These are phyloP conservation scores for Strigamia maritima DNA, from an alignment of 2,888 invertebrate species.

Conservation along the genomic window DNA sequence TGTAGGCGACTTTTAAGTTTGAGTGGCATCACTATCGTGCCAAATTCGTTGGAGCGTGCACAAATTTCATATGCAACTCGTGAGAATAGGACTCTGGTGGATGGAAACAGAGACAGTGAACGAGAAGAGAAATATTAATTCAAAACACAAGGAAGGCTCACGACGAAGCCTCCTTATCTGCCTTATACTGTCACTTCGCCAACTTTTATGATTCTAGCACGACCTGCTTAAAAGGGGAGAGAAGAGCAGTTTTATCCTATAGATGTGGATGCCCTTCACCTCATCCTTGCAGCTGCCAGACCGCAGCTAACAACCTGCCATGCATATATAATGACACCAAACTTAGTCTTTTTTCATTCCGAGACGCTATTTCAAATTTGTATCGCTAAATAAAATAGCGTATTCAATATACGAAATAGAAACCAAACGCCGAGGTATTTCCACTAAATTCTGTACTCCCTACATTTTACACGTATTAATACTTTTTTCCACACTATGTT, in stretches of 20 bases:
- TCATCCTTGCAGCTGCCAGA: constrained; percentile 6
- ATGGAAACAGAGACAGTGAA: constrained; percentile 18
- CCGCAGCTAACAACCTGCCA: constrained; percentile 13
- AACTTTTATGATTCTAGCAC: neutral
- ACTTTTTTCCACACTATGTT: no score
- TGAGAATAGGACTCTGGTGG: constrained; percentile 16
- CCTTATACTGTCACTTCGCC: constrained; percentile 20
- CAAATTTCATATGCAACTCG: constrained; percentile 23
- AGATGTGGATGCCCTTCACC: constrained; percentile 9
- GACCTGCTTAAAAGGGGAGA: neutral
- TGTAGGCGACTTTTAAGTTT: constrained; percentile 9
- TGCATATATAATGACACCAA: neutral
- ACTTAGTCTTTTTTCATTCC: neutral
- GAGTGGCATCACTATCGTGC: constrained; percentile 19
- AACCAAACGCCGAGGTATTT: no score
- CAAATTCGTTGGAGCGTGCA: constrained; percentile 20
- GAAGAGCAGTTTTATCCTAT: neutral
- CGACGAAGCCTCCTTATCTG: constrained; percentile 16
- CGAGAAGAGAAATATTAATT: constrained; percentile 11
- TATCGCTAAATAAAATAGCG: neutral
- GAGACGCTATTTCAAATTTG: neutral
- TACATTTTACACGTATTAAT: no score
- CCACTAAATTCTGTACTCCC: no score
- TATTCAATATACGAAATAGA: no score
- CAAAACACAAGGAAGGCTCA: constrained; percentile 2